These are phyloP conservation scores for Cassiopea xamachana DNA, from an alignment of 30 jellyfish, hydroid and myxozoan genomes.

Conservation along the genomic window DNA sequence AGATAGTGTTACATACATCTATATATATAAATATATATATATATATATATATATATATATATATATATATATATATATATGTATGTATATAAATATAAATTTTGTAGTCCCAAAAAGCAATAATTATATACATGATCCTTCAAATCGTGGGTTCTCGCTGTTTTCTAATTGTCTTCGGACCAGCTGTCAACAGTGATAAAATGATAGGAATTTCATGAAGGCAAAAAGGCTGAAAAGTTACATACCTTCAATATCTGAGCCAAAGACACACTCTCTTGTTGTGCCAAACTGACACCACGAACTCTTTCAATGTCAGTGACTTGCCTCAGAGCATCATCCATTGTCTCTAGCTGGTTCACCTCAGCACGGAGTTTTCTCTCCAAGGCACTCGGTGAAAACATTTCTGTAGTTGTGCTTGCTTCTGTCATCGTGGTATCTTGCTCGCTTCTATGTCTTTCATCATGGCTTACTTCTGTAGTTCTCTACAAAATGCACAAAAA, in stretches of 20 bases:
- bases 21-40: too few relatives aligned
- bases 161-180: too few relatives aligned
- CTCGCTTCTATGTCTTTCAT: background rate
- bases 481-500: too few relatives aligned
- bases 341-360: slow-evolving; percentile 79
- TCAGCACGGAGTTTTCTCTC: slow-evolving; percentile 91
- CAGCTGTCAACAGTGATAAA: too few relatives aligned
- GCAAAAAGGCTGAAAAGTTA: background rate
- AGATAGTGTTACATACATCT: too few relatives aligned
- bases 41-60: too few relatives aligned
- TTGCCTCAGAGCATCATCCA: slow-evolving; percentile 88
- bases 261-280: slow-evolving; percentile 89
- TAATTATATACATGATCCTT: too few relatives aligned
- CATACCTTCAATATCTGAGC: slow-evolving; percentile 89
- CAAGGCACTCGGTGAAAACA: slow-evolving; percentile 85
- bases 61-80: too few relatives aligned
- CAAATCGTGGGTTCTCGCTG: too few relatives aligned
- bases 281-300: slow-evolving; percentile 82
- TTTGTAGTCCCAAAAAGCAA: too few relatives aligned
- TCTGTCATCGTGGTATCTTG: slow-evolving; percentile 42
- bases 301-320: slow-evolving; percentile 84
- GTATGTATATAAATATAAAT: too few relatives aligned
- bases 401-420: slow-evolving; percentile 8
- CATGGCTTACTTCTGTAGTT: slow-evolving; percentile 21
- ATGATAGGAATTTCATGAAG: too few relatives aligned